Evolutionary conservation across 1,140 invertebrate species (phyloP).

Genomic region (Papilio helenus): DNA sequence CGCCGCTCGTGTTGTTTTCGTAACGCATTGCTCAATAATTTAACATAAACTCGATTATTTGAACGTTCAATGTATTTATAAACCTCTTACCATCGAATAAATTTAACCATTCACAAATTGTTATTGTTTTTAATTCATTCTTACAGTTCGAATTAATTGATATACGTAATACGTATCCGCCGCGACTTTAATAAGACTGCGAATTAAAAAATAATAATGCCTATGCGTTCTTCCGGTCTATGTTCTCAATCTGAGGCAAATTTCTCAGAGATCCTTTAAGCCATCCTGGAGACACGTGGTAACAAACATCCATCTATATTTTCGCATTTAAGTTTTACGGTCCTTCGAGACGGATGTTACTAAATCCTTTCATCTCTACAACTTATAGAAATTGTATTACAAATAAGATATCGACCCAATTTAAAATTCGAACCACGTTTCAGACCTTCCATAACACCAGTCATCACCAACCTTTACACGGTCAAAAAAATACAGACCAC

Average conservation of each 20-base stretch:
- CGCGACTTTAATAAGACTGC: too few species aligned
- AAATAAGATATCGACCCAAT: too few species aligned
- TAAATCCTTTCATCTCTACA: too few species aligned
- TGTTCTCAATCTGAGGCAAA: too few species aligned
- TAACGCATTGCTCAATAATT: constrained; percentile 8
- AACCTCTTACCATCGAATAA: constrained; percentile 7
- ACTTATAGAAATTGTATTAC: too few species aligned
- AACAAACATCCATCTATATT: too few species aligned
- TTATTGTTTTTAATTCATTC: not conserved
- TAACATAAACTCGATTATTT: constrained; percentile 26
- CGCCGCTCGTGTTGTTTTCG: constrained; percentile 12
- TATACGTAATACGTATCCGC: not conserved
- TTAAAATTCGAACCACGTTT: not conserved
- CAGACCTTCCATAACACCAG: not conserved
- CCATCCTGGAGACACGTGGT: too few species aligned
- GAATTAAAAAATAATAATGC: not conserved
- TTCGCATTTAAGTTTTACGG: not conserved
- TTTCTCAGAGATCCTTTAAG: too few species aligned
- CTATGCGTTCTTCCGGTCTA: not conserved
- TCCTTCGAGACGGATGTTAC: not conserved
- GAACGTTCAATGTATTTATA: constrained; percentile 22
- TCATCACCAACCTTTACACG: not conserved
- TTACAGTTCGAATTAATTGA: not conserved
- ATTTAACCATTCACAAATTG: constrained; percentile 3
- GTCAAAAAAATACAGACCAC: not conserved